A percentile compares a stretch with the other conserved stretches of the same genome.
phyloP scores from a whole-genome alignment of 2,113 vertebrate species.

The Pedetes capensis region DNA sequence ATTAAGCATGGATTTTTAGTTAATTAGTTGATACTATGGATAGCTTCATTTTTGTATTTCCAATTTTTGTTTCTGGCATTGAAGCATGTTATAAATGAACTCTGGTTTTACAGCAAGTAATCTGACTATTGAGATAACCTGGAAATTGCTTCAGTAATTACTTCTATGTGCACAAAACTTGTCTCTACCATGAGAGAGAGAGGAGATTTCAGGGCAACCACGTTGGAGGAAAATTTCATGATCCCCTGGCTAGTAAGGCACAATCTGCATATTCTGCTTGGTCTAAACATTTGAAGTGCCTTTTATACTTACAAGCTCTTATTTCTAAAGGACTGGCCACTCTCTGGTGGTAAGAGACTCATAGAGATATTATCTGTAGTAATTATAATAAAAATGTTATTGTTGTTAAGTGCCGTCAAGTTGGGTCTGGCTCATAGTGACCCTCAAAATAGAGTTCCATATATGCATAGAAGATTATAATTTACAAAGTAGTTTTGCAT shows the following conservation, averaged over 20 bases:
- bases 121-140: slow-evolving; percentile 53
- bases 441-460: slow-evolving; percentile 34
- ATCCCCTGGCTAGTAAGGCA: neutral
- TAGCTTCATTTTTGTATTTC: slow-evolving; percentile 79
- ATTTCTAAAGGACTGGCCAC: slow-evolving; percentile 40
- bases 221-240: neutral
- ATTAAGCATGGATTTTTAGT: slow-evolving; percentile 80
- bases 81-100: slow-evolving; percentile 54
- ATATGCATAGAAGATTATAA: slow-evolving; percentile 64
- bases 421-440: too few relatives aligned
- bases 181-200: neutral
- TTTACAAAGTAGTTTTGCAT: slow-evolving; percentile 60
- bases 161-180: neutral
- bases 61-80: slow-evolving; percentile 53
- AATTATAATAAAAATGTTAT: slow-evolving; percentile 72
- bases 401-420: too few relatives aligned
- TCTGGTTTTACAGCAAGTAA: slow-evolving; percentile 48
- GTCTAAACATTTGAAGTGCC: slow-evolving; percentile 40
- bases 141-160: slow-evolving; percentile 15
- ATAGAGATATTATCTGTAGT: slow-evolving; percentile 29
- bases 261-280: slow-evolving; percentile 28
- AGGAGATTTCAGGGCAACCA: neutral
- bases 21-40: slow-evolving; percentile 81
- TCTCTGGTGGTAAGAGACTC: slow-evolving; percentile 55
- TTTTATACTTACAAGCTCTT: slow-evolving; percentile 18